A percentile compares a stretch with the other conserved stretches of the same genome.
Evolutionary conservation across 64 coral and sea anemone genomes (phyloP).

Genomic region (Porites lutea): DNA sequence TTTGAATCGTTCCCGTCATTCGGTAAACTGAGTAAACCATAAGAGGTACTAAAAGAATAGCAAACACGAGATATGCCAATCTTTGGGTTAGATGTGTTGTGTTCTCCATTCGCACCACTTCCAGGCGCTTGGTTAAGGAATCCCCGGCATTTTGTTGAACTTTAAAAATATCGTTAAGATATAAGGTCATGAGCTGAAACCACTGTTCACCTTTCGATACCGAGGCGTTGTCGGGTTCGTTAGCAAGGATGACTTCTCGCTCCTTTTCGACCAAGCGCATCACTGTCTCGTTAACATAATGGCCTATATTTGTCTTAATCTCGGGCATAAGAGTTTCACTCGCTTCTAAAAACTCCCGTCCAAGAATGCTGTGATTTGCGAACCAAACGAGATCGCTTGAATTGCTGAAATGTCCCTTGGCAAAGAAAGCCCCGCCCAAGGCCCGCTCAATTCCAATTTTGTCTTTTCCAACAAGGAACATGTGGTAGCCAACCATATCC

Average conservation of each 20-base stretch:
- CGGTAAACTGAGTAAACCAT: slow-evolving; percentile 47
- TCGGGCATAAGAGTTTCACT: slow-evolving; percentile 61
- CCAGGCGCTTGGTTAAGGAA: neutral
- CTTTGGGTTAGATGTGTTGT: neutral
- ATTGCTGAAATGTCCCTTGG: slow-evolving; percentile 35
- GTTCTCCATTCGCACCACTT: neutral
- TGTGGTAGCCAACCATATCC: slow-evolving; percentile 54
- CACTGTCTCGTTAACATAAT: neutral
- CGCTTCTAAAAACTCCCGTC: slow-evolving; percentile 18
- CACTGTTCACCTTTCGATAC: neutral
- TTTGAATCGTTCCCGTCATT: slow-evolving; percentile 63
- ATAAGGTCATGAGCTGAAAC: slow-evolving; percentile 66
- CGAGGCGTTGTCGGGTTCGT: neutral
- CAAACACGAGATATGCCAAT: slow-evolving; percentile 14
- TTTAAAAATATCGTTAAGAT: slow-evolving; percentile 32
- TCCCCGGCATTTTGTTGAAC: slow-evolving; percentile 58
- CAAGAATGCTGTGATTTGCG: slow-evolving; percentile 57
- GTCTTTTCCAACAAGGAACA: slow-evolving; percentile 68
- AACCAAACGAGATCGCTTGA: slow-evolving; percentile 39
- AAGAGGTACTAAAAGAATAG: slow-evolving; percentile 27
- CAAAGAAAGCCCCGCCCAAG: slow-evolving; percentile 67
- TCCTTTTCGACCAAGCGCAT: neutral
- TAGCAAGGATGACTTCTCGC: slow-evolving; percentile 43
- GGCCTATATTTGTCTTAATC: neutral
- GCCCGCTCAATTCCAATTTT: slow-evolving; percentile 62